phyloP scores from a whole-genome alignment of 2,888 invertebrate species.

The Habroteleia sp. region DNA sequence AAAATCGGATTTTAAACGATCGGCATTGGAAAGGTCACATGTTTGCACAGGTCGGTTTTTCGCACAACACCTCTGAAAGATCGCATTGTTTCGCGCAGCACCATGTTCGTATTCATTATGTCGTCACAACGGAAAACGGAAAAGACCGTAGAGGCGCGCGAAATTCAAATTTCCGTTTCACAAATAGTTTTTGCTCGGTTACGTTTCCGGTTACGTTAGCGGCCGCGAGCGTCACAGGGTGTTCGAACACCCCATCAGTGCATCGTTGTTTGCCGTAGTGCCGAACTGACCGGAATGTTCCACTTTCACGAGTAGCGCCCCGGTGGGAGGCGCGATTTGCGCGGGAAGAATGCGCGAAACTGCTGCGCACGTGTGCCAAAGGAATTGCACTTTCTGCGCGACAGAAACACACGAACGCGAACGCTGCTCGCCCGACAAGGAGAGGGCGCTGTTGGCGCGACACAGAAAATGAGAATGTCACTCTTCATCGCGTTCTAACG shows the following conservation, averaged over 20 bases:
- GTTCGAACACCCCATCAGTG: slow-evolving; percentile 59
- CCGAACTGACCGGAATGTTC: slow-evolving; percentile 79
- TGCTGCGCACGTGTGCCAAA: slow-evolving; percentile 62
- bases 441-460: neutral
- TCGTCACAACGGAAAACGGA: slow-evolving; percentile 9
- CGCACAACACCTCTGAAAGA: slow-evolving; percentile 14
- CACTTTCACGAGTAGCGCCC: slow-evolving; percentile 74
- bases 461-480: neutral
- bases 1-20: neutral
- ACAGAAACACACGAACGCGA: slow-evolving; percentile 10
- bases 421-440: slow-evolving; percentile 5
- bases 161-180: slow-evolving; percentile 10
- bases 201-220: slow-evolving; percentile 9
- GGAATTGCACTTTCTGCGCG: slow-evolving; percentile 24
- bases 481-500: no score
- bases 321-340: slow-evolving; percentile 71
- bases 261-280: slow-evolving; percentile 75
- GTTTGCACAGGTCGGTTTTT: slow-evolving; percentile 37
- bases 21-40: slow-evolving; percentile 20
- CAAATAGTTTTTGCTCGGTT: neutral
- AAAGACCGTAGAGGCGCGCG: slow-evolving; percentile 20
- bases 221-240: slow-evolving; percentile 42
- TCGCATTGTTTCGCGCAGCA: slow-evolving; percentile 32
- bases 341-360: slow-evolving; percentile 72
- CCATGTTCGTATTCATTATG: slow-evolving; percentile 20